These are phyloP conservation scores for Timema podura DNA, from an alignment of 2,888 invertebrate genomes.

Conservation along the genomic window DNA sequence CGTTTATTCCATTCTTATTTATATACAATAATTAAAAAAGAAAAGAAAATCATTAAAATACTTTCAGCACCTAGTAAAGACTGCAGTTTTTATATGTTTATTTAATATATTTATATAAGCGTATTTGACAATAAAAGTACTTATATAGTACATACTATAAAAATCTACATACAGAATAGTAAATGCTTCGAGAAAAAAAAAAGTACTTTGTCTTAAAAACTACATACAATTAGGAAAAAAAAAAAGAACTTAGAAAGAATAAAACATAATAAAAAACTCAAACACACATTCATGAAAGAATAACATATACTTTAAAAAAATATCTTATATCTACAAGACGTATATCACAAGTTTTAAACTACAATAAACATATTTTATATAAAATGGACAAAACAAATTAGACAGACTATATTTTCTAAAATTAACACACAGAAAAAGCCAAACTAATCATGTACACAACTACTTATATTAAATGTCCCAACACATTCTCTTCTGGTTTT, in stretches of 20 bases:
- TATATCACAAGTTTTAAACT: background rate
- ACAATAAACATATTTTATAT: background rate
- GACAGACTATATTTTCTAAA: background rate
- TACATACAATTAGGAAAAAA: slow-evolving; percentile 17
- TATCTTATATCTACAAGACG: slow-evolving; percentile 26
- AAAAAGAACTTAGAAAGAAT: slow-evolving; percentile 14
- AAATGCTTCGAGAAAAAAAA: slow-evolving; percentile 27
- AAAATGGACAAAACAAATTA: background rate
- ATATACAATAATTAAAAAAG: slow-evolving; percentile 22
- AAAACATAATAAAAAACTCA: slow-evolving; percentile 17
- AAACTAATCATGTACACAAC: slow-evolving; percentile 2
- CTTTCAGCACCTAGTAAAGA: slow-evolving; percentile 31
- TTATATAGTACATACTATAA: slow-evolving; percentile 24
- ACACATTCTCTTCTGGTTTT: background rate
- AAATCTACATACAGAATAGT: slow-evolving; percentile 25
- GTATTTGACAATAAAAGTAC: slow-evolving; percentile 17
- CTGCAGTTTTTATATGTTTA: slow-evolving; percentile 28
- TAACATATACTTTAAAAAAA: slow-evolving; percentile 26
- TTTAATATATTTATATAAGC: slow-evolving; percentile 31
- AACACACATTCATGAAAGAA: slow-evolving; percentile 23
- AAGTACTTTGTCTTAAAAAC: slow-evolving; percentile 20
- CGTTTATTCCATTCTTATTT: slow-evolving; percentile 23
- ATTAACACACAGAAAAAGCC: background rate
- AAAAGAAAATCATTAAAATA: slow-evolving; percentile 31
- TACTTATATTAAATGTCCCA: background rate